Conservation (phyloP, 2,113 vertebrate genomes). For the Myodes glareolus region DNA sequence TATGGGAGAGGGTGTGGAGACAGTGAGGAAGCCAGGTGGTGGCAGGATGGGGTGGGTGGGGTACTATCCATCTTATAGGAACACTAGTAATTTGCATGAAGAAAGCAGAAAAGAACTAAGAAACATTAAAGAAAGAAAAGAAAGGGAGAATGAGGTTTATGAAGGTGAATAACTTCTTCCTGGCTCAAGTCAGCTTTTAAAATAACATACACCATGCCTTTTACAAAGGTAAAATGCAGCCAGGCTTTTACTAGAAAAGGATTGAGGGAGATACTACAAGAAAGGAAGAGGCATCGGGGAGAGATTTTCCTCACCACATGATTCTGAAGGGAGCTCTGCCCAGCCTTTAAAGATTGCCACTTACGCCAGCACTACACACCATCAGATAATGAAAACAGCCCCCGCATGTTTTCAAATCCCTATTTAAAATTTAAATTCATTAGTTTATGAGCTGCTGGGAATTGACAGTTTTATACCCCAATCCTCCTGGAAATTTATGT, state of each 20-base stretch:
- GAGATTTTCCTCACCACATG: neutral
- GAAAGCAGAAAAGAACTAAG: neutral
- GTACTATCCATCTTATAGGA: neutral
- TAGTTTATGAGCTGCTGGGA: constrained; percentile 81
- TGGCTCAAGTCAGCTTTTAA: constrained; percentile 33
- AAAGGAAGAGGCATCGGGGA: rapidly evolving
- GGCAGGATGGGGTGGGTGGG: too few species aligned
- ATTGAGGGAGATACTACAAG: neutral
- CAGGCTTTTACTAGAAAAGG: constrained; percentile 1
- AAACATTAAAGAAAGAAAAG: neutral
- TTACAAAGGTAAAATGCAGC: constrained; percentile 33
- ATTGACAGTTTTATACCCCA: constrained; percentile 82
- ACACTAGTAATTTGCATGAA: neutral
- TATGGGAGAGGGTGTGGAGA: neutral
- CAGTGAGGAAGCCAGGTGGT: too few species aligned
- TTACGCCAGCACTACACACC: constrained; percentile 40
- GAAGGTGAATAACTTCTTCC: constrained; percentile 18
- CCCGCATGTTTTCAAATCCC: constrained; percentile 68
- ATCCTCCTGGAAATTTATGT: constrained; percentile 80
- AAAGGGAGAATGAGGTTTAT: neutral
- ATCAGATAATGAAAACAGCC: constrained; percentile 73
- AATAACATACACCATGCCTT: constrained; percentile 29
- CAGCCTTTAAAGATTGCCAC: constrained; percentile 48
- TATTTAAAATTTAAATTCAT: constrained; percentile 83
- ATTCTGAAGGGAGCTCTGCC: constrained; percentile 42